Evolutionary conservation across 2,888 invertebrate genomes (phyloP).

Genomic region (Pollenia amentaria): DNA sequence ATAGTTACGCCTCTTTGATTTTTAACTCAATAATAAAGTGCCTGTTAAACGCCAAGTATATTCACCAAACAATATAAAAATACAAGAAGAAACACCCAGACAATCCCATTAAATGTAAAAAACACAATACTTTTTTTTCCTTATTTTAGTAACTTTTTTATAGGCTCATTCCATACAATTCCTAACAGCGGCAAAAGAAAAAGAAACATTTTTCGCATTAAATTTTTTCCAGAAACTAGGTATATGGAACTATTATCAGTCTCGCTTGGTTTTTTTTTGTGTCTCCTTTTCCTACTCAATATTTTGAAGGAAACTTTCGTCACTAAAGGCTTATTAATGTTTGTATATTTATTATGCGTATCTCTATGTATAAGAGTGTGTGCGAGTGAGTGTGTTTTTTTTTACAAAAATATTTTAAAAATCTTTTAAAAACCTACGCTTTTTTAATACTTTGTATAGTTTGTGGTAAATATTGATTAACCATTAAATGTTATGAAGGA

Average conservation of each 20-base stretch:
- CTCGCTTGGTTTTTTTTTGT: background rate
- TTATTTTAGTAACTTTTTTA: background rate
- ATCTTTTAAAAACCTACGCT: conserved; percentile 57
- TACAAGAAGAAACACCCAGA: conserved; percentile 63
- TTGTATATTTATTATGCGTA: conserved; percentile 18
- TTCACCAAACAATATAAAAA: conserved; percentile 57
- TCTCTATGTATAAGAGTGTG: background rate
- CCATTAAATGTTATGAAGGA: background rate
- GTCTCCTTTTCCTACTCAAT: conserved; percentile 30
- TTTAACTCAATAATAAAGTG: conserved; percentile 67
- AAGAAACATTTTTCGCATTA: conserved; percentile 40
- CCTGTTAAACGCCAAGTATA: conserved; percentile 67
- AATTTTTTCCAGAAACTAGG: conserved; percentile 33
- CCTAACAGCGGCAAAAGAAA: conserved; percentile 56
- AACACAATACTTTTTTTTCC: conserved; percentile 28
- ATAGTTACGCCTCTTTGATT: conserved; percentile 72
- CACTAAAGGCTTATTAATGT: conserved; percentile 62
- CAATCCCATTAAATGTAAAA: conserved; percentile 55
- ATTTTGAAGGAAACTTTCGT: conserved; percentile 66
- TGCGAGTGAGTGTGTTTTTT: background rate
- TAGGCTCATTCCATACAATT: conserved; percentile 2
- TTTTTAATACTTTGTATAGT: conserved; percentile 30
- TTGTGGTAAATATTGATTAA: conserved; percentile 40
- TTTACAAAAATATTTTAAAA: conserved; percentile 9
- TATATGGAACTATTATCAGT: conserved; percentile 60